Evolutionary conservation across 2,113 vertebrate genomes (phyloP).

Genomic region (Ramphastos sulfuratus): DNA sequence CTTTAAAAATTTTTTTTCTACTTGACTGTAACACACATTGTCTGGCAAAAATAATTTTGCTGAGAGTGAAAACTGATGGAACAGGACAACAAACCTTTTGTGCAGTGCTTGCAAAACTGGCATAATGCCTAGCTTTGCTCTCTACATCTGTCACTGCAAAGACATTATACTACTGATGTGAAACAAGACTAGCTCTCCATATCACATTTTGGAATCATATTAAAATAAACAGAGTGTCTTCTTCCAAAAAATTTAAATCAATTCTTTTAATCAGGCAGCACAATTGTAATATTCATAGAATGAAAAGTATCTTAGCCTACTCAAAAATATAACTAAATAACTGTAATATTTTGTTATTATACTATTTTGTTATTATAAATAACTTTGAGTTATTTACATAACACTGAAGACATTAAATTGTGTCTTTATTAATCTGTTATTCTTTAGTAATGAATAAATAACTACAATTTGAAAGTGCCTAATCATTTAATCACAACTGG

Average conservation of each 20-base stretch:
- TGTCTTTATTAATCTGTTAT: slow-evolving; percentile 25
- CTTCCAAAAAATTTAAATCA: not conserved
- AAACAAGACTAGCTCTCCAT: not conserved
- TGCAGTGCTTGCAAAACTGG: not conserved
- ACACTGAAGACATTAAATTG: not conserved
- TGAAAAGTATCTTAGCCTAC: not conserved
- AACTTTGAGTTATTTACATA: slow-evolving; percentile 39
- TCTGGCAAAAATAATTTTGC: slow-evolving; percentile 4
- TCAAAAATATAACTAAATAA: not conserved
- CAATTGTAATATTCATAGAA: not conserved
- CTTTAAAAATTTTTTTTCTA: not conserved
- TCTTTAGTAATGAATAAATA: not conserved
- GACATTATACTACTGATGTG: not conserved
- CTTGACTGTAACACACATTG: not conserved
- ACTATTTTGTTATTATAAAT: too few relatives aligned
- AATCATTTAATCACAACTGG: not conserved
- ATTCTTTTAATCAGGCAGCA: not conserved
- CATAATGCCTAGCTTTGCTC: not conserved
- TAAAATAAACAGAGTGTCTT: slow-evolving; percentile 1
- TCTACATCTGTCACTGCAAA: not conserved
- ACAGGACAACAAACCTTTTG: not conserved
- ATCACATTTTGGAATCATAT: not conserved
- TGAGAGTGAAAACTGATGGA: not conserved
- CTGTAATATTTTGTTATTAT: too few relatives aligned
- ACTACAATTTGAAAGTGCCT: not conserved